phyloP scores from a whole-genome alignment of 2,797 vertebrate species.

The Triplophysa yarkandensis region DNA sequence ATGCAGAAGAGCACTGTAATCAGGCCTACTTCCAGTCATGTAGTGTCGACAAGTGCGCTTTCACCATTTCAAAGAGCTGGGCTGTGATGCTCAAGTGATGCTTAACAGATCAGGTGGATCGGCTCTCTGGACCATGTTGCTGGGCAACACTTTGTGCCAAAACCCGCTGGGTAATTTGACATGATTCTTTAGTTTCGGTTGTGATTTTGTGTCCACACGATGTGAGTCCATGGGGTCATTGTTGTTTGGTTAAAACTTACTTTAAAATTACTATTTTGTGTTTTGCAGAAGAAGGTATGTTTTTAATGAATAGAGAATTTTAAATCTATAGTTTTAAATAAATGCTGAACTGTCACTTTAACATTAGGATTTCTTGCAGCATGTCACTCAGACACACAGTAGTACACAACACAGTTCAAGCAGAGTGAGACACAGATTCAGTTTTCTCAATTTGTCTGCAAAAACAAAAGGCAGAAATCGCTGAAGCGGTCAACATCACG shows the following conservation, averaged over 20 bases:
- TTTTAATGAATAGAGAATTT: too few species aligned
- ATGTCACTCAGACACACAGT: background rate
- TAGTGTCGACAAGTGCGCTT: background rate
- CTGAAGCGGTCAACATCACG: slow-evolving; percentile 5
- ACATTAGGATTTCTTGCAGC: background rate
- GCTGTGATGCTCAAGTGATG: background rate
- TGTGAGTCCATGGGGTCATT: too few species aligned
- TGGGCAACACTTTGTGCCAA: too few species aligned
- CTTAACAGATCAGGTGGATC: too few species aligned
- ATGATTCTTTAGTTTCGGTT: too few species aligned
- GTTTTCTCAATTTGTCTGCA: background rate
- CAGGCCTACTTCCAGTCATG: background rate
- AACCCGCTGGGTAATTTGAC: too few species aligned
- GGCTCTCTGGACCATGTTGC: too few species aligned
- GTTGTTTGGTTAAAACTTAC: too few species aligned
- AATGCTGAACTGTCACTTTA: background rate
- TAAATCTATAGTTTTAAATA: too few species aligned
- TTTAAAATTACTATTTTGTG: too few species aligned
- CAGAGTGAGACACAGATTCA: background rate
- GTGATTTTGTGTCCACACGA: too few species aligned
- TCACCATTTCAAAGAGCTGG: background rate
- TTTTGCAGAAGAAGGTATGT: too few species aligned
- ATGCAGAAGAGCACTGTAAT: background rate
- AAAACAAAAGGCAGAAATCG: background rate
- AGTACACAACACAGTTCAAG: background rate